A percentile compares a stretch with the other conserved stretches of the same genome.
These are phyloP conservation scores for Gambusia holbrooki DNA, from an alignment of 2,113 vertebrate genomes.

Conservation along the genomic window DNA sequence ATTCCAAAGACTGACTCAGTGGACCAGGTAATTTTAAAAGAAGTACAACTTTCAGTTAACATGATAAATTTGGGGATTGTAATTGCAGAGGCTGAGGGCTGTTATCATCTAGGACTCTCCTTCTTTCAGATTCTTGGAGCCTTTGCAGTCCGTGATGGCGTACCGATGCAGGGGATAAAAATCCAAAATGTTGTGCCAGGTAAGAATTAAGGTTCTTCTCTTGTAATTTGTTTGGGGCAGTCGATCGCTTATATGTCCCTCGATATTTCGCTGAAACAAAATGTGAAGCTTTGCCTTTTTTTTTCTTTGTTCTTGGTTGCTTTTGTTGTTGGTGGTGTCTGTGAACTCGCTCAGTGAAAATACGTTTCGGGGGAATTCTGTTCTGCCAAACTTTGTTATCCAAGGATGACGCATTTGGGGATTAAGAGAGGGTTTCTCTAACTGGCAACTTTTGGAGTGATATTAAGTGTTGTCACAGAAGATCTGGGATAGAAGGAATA, in stretches of 20 bases:
- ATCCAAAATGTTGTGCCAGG: conserved; percentile 83
- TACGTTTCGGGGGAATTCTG: neutral
- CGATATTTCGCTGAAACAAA: conserved; percentile 69
- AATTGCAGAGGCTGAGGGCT: neutral
- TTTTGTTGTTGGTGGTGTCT: conserved; percentile 62
- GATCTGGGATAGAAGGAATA: conserved; percentile 30
- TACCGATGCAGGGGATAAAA: conserved; percentile 83
- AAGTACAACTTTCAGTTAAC: neutral
- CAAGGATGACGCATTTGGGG: conserved; percentile 33
- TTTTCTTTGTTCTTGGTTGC: conserved; percentile 62
- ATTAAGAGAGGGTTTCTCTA: conserved; percentile 22
- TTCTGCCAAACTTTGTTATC: conserved; percentile 36
- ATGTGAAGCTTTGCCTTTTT: conserved; percentile 57
- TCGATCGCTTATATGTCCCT: conserved; percentile 63
- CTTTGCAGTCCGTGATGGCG: conserved; percentile 78
- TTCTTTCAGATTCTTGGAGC: conserved; percentile 79
- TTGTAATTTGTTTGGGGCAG: conserved; percentile 52
- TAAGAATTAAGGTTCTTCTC: conserved; percentile 64
- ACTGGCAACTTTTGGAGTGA: conserved; percentile 31
- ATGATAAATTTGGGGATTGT: neutral
- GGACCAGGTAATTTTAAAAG: conserved; percentile 85
- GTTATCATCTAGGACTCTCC: neutral
- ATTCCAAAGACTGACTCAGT: conserved; percentile 94
- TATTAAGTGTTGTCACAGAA: conserved; percentile 38
- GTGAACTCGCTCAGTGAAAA: conserved; percentile 38